phyloP scores from a whole-genome alignment of 1,140 invertebrate species.

The Contarinia nasturtii region DNA sequence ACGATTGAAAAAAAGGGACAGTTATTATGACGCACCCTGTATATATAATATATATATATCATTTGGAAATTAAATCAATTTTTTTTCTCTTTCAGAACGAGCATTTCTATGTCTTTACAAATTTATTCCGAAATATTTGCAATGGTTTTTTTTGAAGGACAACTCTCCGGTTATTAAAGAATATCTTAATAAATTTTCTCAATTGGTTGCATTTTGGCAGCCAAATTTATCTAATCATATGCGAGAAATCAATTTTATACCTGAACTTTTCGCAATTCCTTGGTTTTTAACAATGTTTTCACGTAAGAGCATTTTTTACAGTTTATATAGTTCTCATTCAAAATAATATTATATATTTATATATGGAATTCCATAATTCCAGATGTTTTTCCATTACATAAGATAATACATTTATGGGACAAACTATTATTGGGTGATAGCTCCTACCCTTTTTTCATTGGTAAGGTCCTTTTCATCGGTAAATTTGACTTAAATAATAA shows the following conservation, averaged over 20 bases:
- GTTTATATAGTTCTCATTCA: not conserved
- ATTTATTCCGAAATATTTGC: constrained; percentile 91
- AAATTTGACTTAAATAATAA: too few relatives aligned
- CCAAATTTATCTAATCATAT: constrained; percentile 82
- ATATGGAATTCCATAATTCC: constrained; percentile 5
- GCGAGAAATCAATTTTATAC: constrained; percentile 83
- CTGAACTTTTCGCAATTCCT: constrained; percentile 97
- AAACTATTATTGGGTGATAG: constrained; percentile 83
- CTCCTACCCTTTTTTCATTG: constrained; percentile 87
- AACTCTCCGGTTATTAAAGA: constrained; percentile 95
- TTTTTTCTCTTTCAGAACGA: constrained; percentile 36
- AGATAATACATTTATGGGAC: constrained; percentile 97
- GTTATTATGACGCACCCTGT: too few relatives aligned
- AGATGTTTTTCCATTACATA: constrained; percentile 96
- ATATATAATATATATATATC: too few relatives aligned
- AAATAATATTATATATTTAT: not conserved
- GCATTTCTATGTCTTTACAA: constrained; percentile 85
- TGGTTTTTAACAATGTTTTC: constrained; percentile 99
- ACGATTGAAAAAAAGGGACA: too few relatives aligned
- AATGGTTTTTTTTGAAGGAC: constrained; percentile 97
- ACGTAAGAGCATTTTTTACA: constrained; percentile 44
- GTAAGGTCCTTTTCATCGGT: too few relatives aligned
- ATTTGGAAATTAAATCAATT: too few relatives aligned
- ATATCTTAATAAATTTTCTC: constrained; percentile 92
- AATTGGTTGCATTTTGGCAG: constrained; percentile 90